phyloP scores from a whole-genome alignment of 2,888 invertebrate species.

The Lasius platythorax region DNA sequence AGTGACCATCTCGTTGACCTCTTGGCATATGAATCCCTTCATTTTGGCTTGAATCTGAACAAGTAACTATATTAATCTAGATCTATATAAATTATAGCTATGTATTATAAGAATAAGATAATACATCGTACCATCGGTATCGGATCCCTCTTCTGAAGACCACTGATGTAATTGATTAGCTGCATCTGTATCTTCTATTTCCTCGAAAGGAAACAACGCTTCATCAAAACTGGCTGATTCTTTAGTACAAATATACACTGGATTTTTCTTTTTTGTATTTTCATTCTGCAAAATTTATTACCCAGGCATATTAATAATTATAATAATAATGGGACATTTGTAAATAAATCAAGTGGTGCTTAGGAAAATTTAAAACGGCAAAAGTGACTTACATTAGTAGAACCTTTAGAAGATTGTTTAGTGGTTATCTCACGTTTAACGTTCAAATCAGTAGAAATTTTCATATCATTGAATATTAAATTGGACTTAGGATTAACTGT shows the following conservation, averaged over 20 bases:
- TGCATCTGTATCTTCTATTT: slow-evolving; percentile 87
- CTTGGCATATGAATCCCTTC: slow-evolving; percentile 88
- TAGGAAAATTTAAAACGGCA: not conserved
- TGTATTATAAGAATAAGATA: slow-evolving; percentile 23
- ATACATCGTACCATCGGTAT: slow-evolving; percentile 89
- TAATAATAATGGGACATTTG: not conserved
- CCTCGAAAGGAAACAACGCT: slow-evolving; percentile 93
- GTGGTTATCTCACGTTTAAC: slow-evolving; percentile 71
- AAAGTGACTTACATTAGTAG: slow-evolving; percentile 70
- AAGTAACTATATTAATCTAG: not conserved
- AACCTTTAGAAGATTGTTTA: slow-evolving; percentile 69
- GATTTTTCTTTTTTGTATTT: slow-evolving; percentile 72
- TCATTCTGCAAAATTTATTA: slow-evolving; percentile 75
- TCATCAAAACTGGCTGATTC: slow-evolving; percentile 87
- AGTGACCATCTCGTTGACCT: slow-evolving; percentile 84
- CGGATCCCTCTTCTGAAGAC: slow-evolving; percentile 89
- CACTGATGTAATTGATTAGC: slow-evolving; percentile 68
- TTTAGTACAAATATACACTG: slow-evolving; percentile 67
- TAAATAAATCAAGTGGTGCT: not conserved
- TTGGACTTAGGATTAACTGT: slow-evolving; percentile 66
- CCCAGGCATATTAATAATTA: slow-evolving; percentile 1
- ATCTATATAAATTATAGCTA: slow-evolving; percentile 1
- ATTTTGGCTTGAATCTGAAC: slow-evolving; percentile 87
- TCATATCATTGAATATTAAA: slow-evolving; percentile 66
- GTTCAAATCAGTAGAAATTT: slow-evolving; percentile 64